These are phyloP conservation scores for Mastomys natalensis DNA, from an alignment of 2,113 vertebrate species.

Conservation along the genomic window DNA sequence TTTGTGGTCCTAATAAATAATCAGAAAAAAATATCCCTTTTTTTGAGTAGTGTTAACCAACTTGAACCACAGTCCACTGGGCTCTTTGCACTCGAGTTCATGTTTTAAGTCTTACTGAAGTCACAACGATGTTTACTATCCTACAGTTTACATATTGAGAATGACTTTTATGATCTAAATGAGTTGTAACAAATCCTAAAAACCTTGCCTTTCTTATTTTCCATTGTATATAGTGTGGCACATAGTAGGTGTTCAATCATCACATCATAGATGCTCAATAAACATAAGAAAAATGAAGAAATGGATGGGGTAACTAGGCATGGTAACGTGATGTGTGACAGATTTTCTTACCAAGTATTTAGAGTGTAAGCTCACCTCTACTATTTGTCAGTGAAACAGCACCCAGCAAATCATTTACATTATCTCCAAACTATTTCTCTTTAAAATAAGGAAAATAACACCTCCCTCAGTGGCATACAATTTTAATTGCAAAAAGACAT, in stretches of 20 bases:
- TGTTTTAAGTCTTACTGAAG: conserved; percentile 49
- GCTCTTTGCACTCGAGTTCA: conserved; percentile 13
- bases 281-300: conserved; percentile 31
- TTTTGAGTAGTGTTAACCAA: conserved; percentile 1
- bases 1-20: conserved; percentile 13
- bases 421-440: conserved; percentile 33
- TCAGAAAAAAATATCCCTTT: conserved; percentile 1
- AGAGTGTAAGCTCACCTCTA: neutral
- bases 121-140: neutral
- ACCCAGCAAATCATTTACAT: neutral
- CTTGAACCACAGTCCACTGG: neutral
- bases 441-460: neutral
- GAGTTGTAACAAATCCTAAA: neutral
- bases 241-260: neutral
- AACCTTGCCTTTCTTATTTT: neutral
- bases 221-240: neutral
- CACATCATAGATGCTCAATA: neutral
- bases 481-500: conserved; percentile 44
- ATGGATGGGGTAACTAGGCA: neutral
- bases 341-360: neutral
- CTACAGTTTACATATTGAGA: neutral
- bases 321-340: neutral
- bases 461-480: neutral
- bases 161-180: conserved; percentile 50
- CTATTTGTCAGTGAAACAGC: neutral